These are phyloP conservation scores for Malurus splendens DNA, from an alignment of 2,797 vertebrate genomes.

Conservation along the genomic window DNA sequence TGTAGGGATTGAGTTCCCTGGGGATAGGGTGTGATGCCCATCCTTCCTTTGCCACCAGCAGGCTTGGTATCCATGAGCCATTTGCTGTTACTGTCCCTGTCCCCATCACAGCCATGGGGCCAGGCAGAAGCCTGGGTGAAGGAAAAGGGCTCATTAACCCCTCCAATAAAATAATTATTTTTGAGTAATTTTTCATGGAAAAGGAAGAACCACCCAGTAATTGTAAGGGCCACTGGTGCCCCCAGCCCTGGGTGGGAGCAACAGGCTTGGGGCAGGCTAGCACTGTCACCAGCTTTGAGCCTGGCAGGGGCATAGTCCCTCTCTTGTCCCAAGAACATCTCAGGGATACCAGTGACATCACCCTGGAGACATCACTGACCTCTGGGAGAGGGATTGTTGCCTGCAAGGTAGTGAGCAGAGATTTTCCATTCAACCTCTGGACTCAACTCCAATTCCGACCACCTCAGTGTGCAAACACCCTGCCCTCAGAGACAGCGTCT, in stretches of 20 bases:
- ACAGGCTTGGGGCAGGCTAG: background rate
- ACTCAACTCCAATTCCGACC: fast-evolving
- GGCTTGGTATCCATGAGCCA: fast-evolving
- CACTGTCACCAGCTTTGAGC: background rate
- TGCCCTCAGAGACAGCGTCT: background rate
- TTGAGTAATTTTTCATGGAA: background rate
- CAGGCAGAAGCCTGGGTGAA: background rate
- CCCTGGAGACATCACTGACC: fast-evolving
- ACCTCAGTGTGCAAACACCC: background rate
- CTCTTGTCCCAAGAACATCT: background rate
- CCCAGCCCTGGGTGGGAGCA: background rate
- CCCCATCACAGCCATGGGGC: background rate
- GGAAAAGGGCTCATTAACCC: background rate
- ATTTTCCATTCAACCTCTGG: background rate
- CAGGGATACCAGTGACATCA: background rate
- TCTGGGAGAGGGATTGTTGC: background rate
- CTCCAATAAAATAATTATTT: background rate
- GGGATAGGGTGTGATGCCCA: fast-evolving
- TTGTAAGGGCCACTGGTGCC: fast-evolving
- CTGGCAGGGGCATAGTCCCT: fast-evolving
- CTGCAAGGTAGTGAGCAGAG: background rate
- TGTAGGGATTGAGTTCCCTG: background rate
- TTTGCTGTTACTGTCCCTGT: fast-evolving
- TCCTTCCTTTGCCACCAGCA: background rate
- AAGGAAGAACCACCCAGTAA: background rate